Conservation (phyloP, 2,888 invertebrate genomes). For the Ophion slaviceki region DNA sequence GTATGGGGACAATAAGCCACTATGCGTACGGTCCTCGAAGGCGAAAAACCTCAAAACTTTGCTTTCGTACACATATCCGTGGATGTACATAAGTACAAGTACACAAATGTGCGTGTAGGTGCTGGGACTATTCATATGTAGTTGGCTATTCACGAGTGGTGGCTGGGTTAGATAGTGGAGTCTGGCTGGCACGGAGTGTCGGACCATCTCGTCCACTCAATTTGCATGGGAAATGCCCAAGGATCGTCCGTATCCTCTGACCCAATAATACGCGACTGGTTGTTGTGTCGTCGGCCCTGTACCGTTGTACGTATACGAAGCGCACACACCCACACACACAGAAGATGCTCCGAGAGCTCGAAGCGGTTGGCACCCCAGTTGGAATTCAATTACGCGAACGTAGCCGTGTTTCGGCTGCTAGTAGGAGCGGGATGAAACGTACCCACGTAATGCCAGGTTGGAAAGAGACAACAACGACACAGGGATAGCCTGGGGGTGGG, state of each 20-base stretch:
- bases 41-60: not conserved
- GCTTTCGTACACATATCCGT: not conserved
- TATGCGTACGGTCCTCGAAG: not conserved
- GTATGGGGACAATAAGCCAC: not conserved
- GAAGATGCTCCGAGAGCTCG: constrained; percentile 48
- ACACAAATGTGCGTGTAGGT: not conserved
- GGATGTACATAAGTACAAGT: not conserved
- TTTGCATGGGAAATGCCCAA: constrained; percentile 75
- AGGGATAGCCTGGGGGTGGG: not conserved
- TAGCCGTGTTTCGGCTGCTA: constrained; percentile 45
- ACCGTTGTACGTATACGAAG: not conserved
- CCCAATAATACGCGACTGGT: constrained; percentile 72
- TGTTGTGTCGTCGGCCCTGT: constrained; percentile 32
- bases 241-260: constrained; percentile 71
- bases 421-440: constrained; percentile 37
- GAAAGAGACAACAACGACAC: constrained; percentile 1
- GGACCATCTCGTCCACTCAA: constrained; percentile 70
- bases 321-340: not conserved
- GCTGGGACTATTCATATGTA: not conserved
- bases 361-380: constrained; percentile 54
- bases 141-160: constrained; percentile 6
- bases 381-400: constrained; percentile 76
- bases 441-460: not conserved
- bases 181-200: constrained; percentile 46
- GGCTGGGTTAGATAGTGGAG: constrained; percentile 57